Evolutionary conservation across 2,113 vertebrate species (phyloP), one percentile per base, ranked within the genome.

Genomic region (Tetrao urogallus): DNA sequence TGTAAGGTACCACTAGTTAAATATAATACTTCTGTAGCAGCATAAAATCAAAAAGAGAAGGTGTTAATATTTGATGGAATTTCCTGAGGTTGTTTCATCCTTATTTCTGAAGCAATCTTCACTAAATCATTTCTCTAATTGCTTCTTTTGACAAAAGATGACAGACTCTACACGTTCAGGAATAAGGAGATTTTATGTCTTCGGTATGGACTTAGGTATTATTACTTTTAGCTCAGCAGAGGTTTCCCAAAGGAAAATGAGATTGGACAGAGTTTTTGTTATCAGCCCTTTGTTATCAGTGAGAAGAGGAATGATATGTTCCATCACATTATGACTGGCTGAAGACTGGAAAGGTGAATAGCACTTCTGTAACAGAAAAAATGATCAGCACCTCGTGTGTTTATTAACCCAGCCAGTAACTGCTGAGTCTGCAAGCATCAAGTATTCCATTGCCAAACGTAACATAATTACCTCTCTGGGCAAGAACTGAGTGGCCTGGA

Each of bases 111-210:
- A 80, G 27, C 8, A 64, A 38, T 81, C 30, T 87, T 84, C 25
- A 28, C 47, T 65, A 2, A 72, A 88, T 87, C 25, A 73, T 92
- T 79, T 92, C 63, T 64, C 56, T 93, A 92, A 92, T 60, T 89
- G 34, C 45, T 89, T 34, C 63, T 92, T 93, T 89, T 79, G 78
- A 88, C 67, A 50, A 56, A 90, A 81, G 69, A 43, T 21, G 52
- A 30, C 40, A 73, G 40, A n/a, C n/a, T 92, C 24, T 66, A 36
- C 45, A 48, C 54, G 54, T 90, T 87, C 19, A 66, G 69, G 81
- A 76, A 90, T 58, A 92, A 94, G 83, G 74, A 89, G 21, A 66
- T 58, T 89, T 91, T 96, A 58, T 89, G 52, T 85, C 86, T 58
- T 85, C 25, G 10, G 1, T 65, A 47, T 27, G 14, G 27, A 20